Evolutionary conservation across 2,113 vertebrate genomes (phyloP).

Genomic region (Campylorhamphus procurvoides): DNA sequence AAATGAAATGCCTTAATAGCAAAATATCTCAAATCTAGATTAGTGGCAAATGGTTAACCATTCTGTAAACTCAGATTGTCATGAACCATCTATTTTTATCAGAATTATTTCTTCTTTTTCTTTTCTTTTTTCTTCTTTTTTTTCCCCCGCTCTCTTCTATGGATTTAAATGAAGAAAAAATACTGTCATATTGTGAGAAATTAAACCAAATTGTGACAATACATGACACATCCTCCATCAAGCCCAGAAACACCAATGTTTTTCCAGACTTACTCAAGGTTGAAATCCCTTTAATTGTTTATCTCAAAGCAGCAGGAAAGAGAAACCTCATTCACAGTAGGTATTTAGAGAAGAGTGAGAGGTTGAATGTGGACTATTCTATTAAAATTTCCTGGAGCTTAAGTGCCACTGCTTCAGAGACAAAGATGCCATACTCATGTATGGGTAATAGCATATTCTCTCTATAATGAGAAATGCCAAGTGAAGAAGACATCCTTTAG

Average conservation of each 20-base stretch:
- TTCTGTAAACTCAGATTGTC: neutral
- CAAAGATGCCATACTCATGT: constrained; percentile 26
- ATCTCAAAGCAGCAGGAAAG: constrained; percentile 64
- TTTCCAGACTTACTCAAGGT: neutral
- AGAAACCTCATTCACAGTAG: constrained; percentile 43
- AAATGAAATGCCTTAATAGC: neutral
- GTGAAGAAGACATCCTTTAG: neutral
- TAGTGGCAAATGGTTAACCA: neutral
- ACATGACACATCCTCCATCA: neutral
- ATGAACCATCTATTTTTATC: neutral
- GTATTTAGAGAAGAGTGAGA: constrained; percentile 67
- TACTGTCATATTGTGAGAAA: neutral
- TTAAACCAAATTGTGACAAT: neutral
- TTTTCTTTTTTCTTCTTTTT: neutral
- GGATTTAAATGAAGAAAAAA: neutral
- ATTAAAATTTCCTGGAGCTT: constrained; percentile 65
- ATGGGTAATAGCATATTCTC: neutral
- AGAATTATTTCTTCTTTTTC: neutral
- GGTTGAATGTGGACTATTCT: constrained; percentile 25
- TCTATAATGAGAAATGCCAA: neutral
- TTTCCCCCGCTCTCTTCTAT: neutral
- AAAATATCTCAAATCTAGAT: neutral
- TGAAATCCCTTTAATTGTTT: constrained; percentile 53
- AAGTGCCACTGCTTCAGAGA: constrained; percentile 55
- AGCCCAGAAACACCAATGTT: neutral